Conservation (phyloP, 1,140 invertebrate species). For the Sitodiplosis mosellana region DNA sequence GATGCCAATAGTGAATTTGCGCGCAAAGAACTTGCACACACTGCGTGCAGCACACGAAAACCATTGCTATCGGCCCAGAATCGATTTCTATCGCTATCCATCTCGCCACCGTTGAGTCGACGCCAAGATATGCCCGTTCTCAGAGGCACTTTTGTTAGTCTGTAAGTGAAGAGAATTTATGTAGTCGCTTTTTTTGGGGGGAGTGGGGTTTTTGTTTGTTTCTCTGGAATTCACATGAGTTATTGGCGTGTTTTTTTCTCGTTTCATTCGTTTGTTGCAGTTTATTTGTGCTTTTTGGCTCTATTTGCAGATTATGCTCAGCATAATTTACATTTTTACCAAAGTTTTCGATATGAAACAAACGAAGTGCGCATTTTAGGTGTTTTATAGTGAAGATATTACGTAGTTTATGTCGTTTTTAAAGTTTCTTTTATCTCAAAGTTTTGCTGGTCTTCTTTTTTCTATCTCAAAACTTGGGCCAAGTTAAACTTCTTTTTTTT, state of each 20-base stretch:
- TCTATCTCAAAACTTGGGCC: background rate
- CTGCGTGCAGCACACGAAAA: background rate
- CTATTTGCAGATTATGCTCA: too few species aligned
- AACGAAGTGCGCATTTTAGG: background rate
- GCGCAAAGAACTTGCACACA: too few species aligned
- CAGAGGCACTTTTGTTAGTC: slow-evolving; percentile 25
- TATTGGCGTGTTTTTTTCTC: too few species aligned
- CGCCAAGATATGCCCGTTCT: slow-evolving; percentile 26
- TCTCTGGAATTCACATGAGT: too few species aligned
- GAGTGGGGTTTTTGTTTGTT: too few species aligned
- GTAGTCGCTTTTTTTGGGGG: too few species aligned
- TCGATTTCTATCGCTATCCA: slow-evolving; percentile 26
- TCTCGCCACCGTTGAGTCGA: slow-evolving; percentile 27
- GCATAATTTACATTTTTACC: too few species aligned
- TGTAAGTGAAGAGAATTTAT: too few species aligned
- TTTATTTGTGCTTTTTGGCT: background rate
- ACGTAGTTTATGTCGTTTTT: background rate
- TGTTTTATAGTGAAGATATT: background rate
- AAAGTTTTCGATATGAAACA: background rate
- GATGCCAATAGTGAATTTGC: too few species aligned
- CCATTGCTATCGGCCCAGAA: slow-evolving; percentile 12
- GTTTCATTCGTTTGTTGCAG: too few species aligned
- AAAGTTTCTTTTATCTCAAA: background rate
- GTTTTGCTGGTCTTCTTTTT: slow-evolving; percentile 5
- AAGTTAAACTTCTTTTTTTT: background rate